Conservation (phyloP, 2,797 vertebrate species). For the Dicrostonyx torquatus region DNA sequence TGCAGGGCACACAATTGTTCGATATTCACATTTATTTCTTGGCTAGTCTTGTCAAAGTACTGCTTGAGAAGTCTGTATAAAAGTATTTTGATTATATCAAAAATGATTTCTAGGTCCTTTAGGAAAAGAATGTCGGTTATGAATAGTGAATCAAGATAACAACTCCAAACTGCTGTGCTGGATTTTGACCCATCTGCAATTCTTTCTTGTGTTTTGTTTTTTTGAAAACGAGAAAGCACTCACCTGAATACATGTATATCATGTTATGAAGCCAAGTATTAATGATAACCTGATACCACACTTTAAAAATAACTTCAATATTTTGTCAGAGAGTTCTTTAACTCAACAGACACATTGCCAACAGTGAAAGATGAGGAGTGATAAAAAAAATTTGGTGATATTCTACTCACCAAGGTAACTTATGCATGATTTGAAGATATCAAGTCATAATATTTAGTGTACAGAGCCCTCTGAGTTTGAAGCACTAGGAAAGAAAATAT, state of each 20-base stretch:
- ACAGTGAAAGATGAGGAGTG: constrained; percentile 14
- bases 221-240: constrained; percentile 47
- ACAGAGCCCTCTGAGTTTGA: neutral
- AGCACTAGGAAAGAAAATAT: constrained; percentile 19
- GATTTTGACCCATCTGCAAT: neutral
- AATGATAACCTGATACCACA: neutral
- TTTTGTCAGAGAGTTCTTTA: constrained; percentile 46
- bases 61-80: constrained; percentile 28
- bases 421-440: constrained; percentile 3
- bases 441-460: constrained; percentile 13
- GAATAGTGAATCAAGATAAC: constrained; percentile 9
- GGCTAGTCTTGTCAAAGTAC: constrained; percentile 19
- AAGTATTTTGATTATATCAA: constrained; percentile 60
- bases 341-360: constrained; percentile 30
- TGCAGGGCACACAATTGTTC: neutral
- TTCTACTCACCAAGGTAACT: constrained; percentile 22
- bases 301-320: constrained; percentile 44
- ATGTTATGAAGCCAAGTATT: constrained; percentile 24
- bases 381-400: constrained; percentile 33
- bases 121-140: constrained; percentile 50
- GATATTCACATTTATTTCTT: constrained; percentile 22
- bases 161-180: constrained; percentile 57
- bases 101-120: constrained; percentile 45
- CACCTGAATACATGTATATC: neutral
- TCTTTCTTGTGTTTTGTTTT: neutral